Base-by-base conservation (phyloP, 2,797 vertebrate species). In the Kryptopterus vitreolus region DNA sequence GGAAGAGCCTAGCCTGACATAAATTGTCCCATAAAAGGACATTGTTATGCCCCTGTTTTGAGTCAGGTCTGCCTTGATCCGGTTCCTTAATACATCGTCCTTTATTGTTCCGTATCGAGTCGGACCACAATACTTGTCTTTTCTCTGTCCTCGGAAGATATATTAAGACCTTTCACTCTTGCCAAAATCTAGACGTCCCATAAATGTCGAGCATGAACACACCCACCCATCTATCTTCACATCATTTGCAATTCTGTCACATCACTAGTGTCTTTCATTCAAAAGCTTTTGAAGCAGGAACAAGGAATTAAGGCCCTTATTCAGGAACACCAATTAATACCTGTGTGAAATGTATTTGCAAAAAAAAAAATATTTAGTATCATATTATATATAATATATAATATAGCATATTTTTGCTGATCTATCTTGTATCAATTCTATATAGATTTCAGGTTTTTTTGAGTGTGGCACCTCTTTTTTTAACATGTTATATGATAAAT, bases 151-250 rank as follows among this genome's bases (percentile, higher is more conserved):
- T 59, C 35, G 46, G 59, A 74, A 59, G 72, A 74, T 59, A 59
- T 74, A 74, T 59, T 74, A 74, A 74, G 55, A 59, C 72, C 18
- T 59, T 75, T 61, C 24, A 75, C 10, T 59, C 72, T 61, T 75
- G 72, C 72, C 72, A 75, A 61, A 46, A 29, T 46, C 4, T 61
- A 59, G 72, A 75, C 38, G 3, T 61, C 24, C 24, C 16, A 75
- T 59, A 75, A 75, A 26, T 31, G 72, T 75, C 57, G 3, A 61
- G 72, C 26, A 59, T n/a, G 50, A 22, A 38, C 73, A 69, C 26
- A 38, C 58, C 31, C 13, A 81, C 8, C 22, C 53, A 61, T 69
- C 15, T 16, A 82, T 20, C n/a, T 61, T 70, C 38, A 31, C 11
- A 70, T 35, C 16, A 53, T 61, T 70, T 68, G 38, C 62, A 66